These are phyloP conservation scores for Yponomeuta plumbellus DNA, from an alignment of 2,888 invertebrate genomes.

Conservation along the genomic window DNA sequence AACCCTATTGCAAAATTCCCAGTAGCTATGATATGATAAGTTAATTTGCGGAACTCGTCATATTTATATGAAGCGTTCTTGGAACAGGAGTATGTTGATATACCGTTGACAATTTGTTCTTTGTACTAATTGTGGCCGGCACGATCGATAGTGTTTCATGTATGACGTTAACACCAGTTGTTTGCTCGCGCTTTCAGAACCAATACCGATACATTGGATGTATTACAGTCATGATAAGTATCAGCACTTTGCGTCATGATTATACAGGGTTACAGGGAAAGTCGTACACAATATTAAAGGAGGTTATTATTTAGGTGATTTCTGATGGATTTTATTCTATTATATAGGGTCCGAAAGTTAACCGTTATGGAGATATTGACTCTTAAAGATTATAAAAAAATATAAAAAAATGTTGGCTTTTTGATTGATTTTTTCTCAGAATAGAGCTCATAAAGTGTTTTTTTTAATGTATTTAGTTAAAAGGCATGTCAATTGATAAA, in stretches of 20 bases:
- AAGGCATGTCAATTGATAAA: no score
- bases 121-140: conserved; percentile 3
- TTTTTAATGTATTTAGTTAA: no score
- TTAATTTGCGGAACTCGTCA: conserved; percentile 15
- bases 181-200: not conserved
- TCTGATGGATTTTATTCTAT: no score
- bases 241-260: not conserved
- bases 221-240: not conserved
- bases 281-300: no score
- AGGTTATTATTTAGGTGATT: no score
- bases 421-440: no score
- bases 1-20: not conserved
- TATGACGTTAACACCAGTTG: conserved; percentile 5
- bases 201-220: not conserved
- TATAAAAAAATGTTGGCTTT: no score
- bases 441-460: no score
- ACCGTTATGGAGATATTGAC: no score
- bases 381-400: no score
- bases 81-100: conserved; percentile 2
- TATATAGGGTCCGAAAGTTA: no score
- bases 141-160: not conserved
- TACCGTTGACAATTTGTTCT: conserved; percentile 4
- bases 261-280: no score
- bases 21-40: conserved; percentile 14
- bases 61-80: conserved; percentile 11